phyloP scores from a whole-genome alignment of 2,888 invertebrate species.

The Dicyrtomina minuta region DNA sequence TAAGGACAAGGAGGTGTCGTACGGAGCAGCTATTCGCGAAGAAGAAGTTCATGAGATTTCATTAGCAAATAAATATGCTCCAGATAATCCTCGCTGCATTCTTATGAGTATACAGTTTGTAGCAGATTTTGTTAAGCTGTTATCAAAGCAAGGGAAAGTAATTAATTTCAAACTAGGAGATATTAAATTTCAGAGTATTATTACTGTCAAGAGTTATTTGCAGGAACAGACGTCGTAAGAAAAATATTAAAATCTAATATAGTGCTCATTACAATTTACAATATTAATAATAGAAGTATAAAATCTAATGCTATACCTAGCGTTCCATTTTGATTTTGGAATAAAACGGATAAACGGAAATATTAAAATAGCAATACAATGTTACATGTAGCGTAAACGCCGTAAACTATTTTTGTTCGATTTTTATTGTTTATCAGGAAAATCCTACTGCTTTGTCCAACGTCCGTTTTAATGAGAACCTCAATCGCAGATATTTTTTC shows the following conservation, averaged over 20 bases:
- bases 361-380: too few relatives aligned
- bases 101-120: conserved; percentile 8
- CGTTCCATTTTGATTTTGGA: too few relatives aligned
- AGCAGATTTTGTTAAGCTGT: conserved; percentile 14
- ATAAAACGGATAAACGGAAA: too few relatives aligned
- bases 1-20: too few relatives aligned
- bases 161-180: conserved; percentile 22
- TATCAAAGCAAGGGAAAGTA: not conserved
- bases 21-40: too few relatives aligned
- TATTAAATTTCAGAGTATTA: conserved; percentile 14
- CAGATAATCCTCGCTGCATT: conserved; percentile 2
- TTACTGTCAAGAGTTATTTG: conserved; percentile 14
- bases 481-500: conserved; percentile 7
- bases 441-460: conserved; percentile 6
- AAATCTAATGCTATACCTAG: too few relatives aligned
- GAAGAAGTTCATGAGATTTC: conserved; percentile 5
- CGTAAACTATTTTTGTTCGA: not conserved
- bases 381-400: too few relatives aligned
- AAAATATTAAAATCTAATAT: not conserved
- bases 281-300: not conserved
- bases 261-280: not conserved
- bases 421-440: too few relatives aligned
- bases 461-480: conserved; percentile 1
- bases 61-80: conserved; percentile 13
- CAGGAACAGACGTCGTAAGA: conserved; percentile 20